A percentile compares a stretch with the other conserved stretches of the same genome.
Evolutionary conservation across 2,888 invertebrate species (phyloP).

Genomic region (Lissocephala sabroskyi): DNA sequence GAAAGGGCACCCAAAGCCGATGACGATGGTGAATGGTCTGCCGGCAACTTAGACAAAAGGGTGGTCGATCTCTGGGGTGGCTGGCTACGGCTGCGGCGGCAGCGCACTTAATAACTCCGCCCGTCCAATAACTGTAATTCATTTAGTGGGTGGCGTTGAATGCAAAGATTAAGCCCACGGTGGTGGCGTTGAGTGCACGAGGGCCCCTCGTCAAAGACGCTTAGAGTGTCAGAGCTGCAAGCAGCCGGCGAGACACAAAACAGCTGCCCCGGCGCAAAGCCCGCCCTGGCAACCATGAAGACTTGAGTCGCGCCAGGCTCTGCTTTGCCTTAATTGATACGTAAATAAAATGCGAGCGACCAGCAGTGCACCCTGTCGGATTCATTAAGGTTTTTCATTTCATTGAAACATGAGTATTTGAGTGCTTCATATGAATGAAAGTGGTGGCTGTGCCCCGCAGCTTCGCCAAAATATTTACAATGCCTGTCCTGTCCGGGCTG

Average conservation of each 20-base stretch:
- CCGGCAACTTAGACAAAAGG: too few relatives aligned
- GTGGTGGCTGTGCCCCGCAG: background rate
- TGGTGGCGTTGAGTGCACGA: background rate
- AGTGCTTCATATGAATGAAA: conserved; percentile 29
- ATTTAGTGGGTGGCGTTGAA: conserved; percentile 39
- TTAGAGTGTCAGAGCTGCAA: conserved; percentile 37
- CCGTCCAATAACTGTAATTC: conserved; percentile 24
- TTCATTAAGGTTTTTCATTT: conserved; percentile 48
- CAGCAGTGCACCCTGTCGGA: conserved; percentile 14
- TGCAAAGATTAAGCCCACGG: conserved; percentile 30
- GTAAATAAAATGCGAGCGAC: conserved; percentile 20
- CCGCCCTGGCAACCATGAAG: too few relatives aligned
- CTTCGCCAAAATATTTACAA: too few relatives aligned
- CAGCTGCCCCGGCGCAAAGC: conserved; percentile 27
- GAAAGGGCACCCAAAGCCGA: too few relatives aligned
- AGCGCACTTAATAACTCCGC: conserved; percentile 5
- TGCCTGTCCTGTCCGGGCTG: conserved; percentile 10
- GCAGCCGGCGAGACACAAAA: conserved; percentile 24
- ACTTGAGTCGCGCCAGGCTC: background rate
- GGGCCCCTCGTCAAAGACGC: conserved; percentile 23
- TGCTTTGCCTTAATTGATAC: conserved; percentile 28
- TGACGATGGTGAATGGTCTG: too few relatives aligned
- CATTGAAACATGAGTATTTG: conserved; percentile 41
- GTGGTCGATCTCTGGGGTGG: too few relatives aligned
- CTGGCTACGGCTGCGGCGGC: background rate